Evolutionary conservation across 1,140 invertebrate species (phyloP).

Genomic region (Ephestia elutella): DNA sequence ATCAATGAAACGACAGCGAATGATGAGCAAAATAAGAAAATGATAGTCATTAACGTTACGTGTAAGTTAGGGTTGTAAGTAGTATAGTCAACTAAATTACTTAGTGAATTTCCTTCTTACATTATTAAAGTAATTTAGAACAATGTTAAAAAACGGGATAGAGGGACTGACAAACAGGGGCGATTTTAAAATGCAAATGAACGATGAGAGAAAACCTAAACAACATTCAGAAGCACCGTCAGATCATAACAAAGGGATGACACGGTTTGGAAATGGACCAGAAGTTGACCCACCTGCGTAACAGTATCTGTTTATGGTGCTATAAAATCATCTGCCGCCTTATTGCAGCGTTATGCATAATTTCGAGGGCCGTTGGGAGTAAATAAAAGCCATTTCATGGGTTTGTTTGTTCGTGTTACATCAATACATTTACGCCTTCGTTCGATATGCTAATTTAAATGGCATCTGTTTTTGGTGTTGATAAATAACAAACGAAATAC

Average conservation of each 20-base stretch:
- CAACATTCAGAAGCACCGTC: too few species aligned
- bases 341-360: conserved; percentile 51
- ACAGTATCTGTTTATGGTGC: conserved; percentile 36
- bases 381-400: conserved; percentile 19
- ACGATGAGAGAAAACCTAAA: too few species aligned
- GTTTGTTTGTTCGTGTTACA: conserved; percentile 15
- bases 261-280: conserved; percentile 12
- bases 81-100: too few species aligned
- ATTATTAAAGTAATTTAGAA: too few species aligned
- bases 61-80: too few species aligned
- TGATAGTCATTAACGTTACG: too few species aligned
- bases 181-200: too few species aligned
- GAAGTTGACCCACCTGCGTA: conserved; percentile 31
- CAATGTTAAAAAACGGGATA: too few species aligned
- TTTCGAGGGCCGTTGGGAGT: conserved; percentile 25
- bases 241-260: conserved; percentile 5
- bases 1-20: too few species aligned
- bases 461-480: not conserved
- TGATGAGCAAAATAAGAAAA: too few species aligned
- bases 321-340: conserved; percentile 44
- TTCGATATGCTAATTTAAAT: not conserved
- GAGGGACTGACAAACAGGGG: too few species aligned
- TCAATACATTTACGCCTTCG: not conserved
- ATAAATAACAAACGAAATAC: not conserved
- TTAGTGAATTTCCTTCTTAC: too few species aligned